Percentiles rank a stretch among this genome's conserved stretches.
These are phyloP conservation scores for Cryptocephalus moraei DNA, from an alignment of 2,888 invertebrate genomes.

Conservation along the genomic window DNA sequence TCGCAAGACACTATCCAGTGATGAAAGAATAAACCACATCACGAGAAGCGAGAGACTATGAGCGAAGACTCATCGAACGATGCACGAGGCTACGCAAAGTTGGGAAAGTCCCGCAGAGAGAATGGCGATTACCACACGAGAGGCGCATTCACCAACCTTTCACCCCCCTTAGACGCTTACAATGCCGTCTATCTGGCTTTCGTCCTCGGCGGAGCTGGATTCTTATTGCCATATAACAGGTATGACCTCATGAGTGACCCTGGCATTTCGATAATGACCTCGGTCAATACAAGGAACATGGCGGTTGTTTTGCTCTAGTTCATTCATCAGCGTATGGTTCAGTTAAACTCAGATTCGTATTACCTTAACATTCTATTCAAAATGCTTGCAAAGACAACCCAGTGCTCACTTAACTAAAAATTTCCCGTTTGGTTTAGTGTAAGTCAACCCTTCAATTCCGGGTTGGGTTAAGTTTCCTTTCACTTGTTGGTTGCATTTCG, in stretches of 20 bases:
- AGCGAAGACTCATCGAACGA: constrained; percentile 26
- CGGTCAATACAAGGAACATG: too few relatives aligned
- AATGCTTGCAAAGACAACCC: too few relatives aligned
- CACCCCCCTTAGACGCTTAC: constrained; percentile 60
- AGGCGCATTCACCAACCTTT: constrained; percentile 47
- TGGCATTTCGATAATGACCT: too few relatives aligned
- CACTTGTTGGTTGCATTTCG: too few relatives aligned
- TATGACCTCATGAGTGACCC: constrained; percentile 27
- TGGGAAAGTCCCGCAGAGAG: constrained; percentile 19
- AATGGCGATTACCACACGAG: constrained; percentile 26
- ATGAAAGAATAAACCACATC: not conserved
- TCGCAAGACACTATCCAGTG: not conserved
- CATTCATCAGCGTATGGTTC: too few relatives aligned
- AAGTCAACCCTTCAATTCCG: too few relatives aligned
- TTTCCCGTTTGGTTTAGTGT: too few relatives aligned
- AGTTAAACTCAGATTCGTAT: too few relatives aligned
- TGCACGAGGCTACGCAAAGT: constrained; percentile 31
- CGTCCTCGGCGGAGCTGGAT: constrained; percentile 79
- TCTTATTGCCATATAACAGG: constrained; percentile 88
- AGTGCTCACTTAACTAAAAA: too few relatives aligned
- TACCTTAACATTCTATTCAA: too few relatives aligned
- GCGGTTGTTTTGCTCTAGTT: too few relatives aligned
- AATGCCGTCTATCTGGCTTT: constrained; percentile 65
- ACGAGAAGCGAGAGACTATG: constrained; percentile 12
- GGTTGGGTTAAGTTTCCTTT: too few relatives aligned